Base-by-base conservation (phyloP, 1,140 invertebrate species). In the Fopius arisanus region DNA sequence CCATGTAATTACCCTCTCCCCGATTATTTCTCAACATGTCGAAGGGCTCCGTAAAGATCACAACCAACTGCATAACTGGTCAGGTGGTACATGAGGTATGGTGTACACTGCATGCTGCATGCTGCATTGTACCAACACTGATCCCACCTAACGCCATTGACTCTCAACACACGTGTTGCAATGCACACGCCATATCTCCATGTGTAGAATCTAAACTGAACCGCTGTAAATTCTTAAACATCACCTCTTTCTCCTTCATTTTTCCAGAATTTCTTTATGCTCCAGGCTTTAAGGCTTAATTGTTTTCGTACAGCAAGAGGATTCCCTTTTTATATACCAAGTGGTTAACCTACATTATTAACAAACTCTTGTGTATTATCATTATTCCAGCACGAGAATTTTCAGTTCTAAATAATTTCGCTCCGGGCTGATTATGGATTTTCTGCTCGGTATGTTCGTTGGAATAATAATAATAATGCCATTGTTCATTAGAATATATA, bases 171-270 rank as follows among this genome's bases (percentile, higher is more conserved):
- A 59, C 23, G 54, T 59, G 54, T 19, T 3, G 2, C 7, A 9
- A 7, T 14, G 9, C 7, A 51, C 43, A 51, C 43, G 19, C n/a
- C n/a, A 6, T 3, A 16, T 19, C 14, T 6, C 1, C 28, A 66
- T 33, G 28, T 31, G 28, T 21, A 51, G 29, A 70, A 77, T 76
- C 51, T 75, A 71, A 76, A 79, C 43, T 73, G 37, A 59, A 73
- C 63, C 70, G 71, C 72, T 70, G 40, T 33, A 72, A 78, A 76
- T 74, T 72, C 37, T 67, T 68, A 68, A 51, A 51, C 43, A 21
- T 51, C 43, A 37, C 2, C 12, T 37, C 33, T 59, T 5, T 28
- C 10, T 59, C 54, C 21, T 4, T 14, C 21, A 19, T 3, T 23
- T 59, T 59, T 59, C 26, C 21, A 5, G 7, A 23, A 26, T 59